Base-by-base conservation (phyloP, 2,113 vertebrate genomes). In the Rhea pennata region DNA sequence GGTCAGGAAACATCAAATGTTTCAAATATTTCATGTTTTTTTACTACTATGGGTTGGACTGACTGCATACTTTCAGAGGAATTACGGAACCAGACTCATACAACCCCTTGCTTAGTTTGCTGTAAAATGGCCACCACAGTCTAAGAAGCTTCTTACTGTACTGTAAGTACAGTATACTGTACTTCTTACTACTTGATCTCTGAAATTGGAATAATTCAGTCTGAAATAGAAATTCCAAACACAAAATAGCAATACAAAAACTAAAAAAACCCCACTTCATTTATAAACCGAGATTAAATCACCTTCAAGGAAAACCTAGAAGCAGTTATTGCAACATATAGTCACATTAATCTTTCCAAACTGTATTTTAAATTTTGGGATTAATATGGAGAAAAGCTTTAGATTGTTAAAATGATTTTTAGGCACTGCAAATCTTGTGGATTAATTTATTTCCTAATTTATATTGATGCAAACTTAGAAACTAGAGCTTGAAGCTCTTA, bases 141-240 rank as follows among this genome's bases (percentile, higher is more conserved):
- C 24, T 92, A 22, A 88, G 20, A 85, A 20, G 15, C 15, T 46
- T 36, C 36, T 36, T 36, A 36, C 36, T 36, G 36, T 36, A 36
- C 36, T 36, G 36, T 36, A 36, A 36, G 36, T 36, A 36, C 36
- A 36, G 13, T 33, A 64, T 27, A 36, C 36, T 36, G 36, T 36
- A 56, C 61, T 50, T 61, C 76, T 83, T n/a, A 76, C 58, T 31
- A 72, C 3, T 15, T 26, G 21, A n/a, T 14, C 0, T 0, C 17
- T 66, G 44, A 80, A 90, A 88, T 3, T 66, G 53, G 71, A 66
- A 67, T 46, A 81, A 54, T 42, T 40, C 12, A 13, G 22, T 15
- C 24, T 70, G 40, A 87, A 87, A 82, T 5, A 20, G 24, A 42
- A 9, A 59, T 40, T 54, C n/a, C 20, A 77, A 95, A 89, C 61